Conservation (phyloP, 2,888 invertebrate genomes). For the Osedax fenrisi region DNA sequence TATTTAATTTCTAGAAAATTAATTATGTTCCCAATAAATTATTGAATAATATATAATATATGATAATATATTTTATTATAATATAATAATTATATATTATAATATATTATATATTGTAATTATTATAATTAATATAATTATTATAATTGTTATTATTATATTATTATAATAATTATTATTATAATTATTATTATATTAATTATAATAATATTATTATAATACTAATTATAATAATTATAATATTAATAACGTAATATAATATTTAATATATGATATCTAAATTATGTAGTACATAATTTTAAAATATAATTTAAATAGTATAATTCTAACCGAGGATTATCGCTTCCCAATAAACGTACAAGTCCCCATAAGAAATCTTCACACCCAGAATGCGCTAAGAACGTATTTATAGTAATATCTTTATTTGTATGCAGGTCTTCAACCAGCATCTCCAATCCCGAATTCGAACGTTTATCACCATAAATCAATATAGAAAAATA, state of each 20-base stretch:
- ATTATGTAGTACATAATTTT: neutral
- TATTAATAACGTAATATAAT: too few relatives aligned
- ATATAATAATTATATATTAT: too few relatives aligned
- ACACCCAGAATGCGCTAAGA: conserved; percentile 47
- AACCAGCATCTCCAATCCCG: conserved; percentile 47
- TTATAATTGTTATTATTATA: neutral
- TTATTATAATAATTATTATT: neutral
- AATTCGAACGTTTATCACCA: conserved; percentile 41
- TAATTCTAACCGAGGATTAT: conserved; percentile 41
- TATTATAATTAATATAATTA: too few relatives aligned
- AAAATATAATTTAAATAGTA: neutral
- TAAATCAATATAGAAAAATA: conserved; percentile 44
- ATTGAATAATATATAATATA: too few relatives aligned
- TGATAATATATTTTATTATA: too few relatives aligned
- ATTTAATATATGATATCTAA: too few relatives aligned
- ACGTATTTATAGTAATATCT: conserved; percentile 44
- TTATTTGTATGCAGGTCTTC: conserved; percentile 48
- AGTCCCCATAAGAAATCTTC: conserved; percentile 49
- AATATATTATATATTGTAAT: too few relatives aligned
- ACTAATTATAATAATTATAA: too few relatives aligned
- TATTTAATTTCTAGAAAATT: too few relatives aligned
- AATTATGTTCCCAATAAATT: too few relatives aligned
- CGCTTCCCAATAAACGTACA: conserved; percentile 44
- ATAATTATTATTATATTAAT: too few relatives aligned
- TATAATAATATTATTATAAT: too few relatives aligned